Evolutionary conservation across 2,113 vertebrate species (phyloP).

Genomic region (Petaurus breviceps): DNA sequence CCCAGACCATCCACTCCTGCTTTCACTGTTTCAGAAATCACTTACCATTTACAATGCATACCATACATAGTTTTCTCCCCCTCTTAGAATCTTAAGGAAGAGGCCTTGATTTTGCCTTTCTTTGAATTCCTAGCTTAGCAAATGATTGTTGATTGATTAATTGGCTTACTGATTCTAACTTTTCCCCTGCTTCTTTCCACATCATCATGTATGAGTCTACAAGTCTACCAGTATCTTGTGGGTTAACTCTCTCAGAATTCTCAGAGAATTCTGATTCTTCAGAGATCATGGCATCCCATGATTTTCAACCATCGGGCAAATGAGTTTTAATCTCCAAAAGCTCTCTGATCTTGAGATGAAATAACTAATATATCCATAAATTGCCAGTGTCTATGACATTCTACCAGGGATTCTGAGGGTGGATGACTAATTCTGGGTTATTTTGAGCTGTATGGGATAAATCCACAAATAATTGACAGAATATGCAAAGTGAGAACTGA

Average conservation of each 20-base stretch:
- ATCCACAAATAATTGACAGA: conserved; percentile 26
- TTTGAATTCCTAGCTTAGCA: not conserved
- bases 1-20: not conserved
- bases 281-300: not conserved
- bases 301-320: not conserved
- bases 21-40: not conserved
- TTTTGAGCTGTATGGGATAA: not conserved
- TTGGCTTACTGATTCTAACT: not conserved
- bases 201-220: not conserved
- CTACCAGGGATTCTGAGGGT: not conserved
- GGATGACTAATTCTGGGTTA: not conserved
- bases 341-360: not conserved
- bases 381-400: not conserved
- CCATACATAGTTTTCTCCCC: not conserved
- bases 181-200: not conserved
- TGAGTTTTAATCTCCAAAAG: not conserved
- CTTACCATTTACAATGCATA: not conserved
- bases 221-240: not conserved
- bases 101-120: not conserved
- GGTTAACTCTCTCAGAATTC: not conserved
- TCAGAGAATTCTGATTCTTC: not conserved
- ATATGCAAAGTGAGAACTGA: conserved; percentile 32
- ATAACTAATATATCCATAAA: not conserved
- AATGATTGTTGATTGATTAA: not conserved
- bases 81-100: not conserved